Base-by-base conservation (phyloP, 2,888 invertebrate genomes). In the Hirtodrosophila confusa region DNA sequence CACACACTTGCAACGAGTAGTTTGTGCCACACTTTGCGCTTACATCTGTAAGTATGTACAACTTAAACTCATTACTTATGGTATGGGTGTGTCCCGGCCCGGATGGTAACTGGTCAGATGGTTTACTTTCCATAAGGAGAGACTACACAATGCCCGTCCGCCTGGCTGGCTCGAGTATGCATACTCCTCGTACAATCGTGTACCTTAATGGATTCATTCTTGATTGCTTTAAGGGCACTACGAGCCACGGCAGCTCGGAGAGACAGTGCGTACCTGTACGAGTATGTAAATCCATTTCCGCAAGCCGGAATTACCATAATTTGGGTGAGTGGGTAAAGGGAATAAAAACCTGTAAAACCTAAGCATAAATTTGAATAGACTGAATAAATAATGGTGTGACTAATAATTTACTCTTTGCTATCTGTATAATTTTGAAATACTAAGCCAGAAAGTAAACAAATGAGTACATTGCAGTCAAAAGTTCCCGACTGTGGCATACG, bases 41-140 rank as follows among this genome's bases (percentile, higher is more conserved):
- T 40, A 33, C 47, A 5, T 29, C 24, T 24, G 37, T 5, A 11
- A 9, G 3, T 51, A n/a, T 8, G 17, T 23, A 17, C 23, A 48
- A 11, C 41, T 33, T 27, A 31, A 54, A 55, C 57, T 55, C 58
- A 58, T 54, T 58, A 63, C 45, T 54, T 58, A 24, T 58, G 36
- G 31, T 4, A 31, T 35, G 31, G 49, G 29, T 31, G 39, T 54
- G 48, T 27, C n/a, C 17, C 17, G 17, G 4, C 11, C 31, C 17
- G 29, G 9, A 5, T 36, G 36, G 12, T 11, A 33, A 35, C 55
- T 47, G 47, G 37, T 8, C 56, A 41, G 56, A 8, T 47, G 24
- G 24, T 41, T 50, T 36, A 27, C 23, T 35, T 35, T 10, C 10
- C 49, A 31, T 7, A 29, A n/a, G 23, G 7, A 5, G 8, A 40